Evolutionary conservation across 2,888 invertebrate genomes (phyloP).

Genomic region (Strigamia maritima): DNA sequence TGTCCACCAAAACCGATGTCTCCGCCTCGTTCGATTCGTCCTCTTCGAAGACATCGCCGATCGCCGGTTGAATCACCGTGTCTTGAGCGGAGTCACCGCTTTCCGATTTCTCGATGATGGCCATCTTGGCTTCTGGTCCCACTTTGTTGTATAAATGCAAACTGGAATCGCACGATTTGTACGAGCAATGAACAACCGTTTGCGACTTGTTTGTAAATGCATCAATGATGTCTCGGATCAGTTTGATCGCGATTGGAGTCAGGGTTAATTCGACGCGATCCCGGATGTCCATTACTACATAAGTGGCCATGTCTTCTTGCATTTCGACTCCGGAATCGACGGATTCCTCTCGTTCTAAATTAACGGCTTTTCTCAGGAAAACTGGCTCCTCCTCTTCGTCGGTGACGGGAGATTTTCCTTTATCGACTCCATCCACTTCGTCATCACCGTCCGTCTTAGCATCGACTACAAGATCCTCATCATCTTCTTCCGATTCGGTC

Average conservation of each 20-base stretch:
- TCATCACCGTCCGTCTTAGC: constrained; percentile 44
- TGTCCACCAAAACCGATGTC: constrained; percentile 43
- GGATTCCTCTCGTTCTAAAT: constrained; percentile 37
- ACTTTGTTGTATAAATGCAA: constrained; percentile 13
- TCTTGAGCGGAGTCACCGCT: constrained; percentile 31
- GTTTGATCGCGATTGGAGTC: constrained; percentile 64
- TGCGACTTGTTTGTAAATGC: constrained; percentile 41
- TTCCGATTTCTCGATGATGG: constrained; percentile 34
- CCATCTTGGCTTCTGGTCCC: constrained; percentile 27
- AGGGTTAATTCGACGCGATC: constrained; percentile 66
- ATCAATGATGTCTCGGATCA: constrained; percentile 55
- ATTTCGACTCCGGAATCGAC: constrained; percentile 36
- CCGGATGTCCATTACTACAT: constrained; percentile 66
- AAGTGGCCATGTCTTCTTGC: constrained; percentile 57
- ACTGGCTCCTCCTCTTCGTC: constrained; percentile 47
- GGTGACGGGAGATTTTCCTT: constrained; percentile 41
- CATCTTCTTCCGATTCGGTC: constrained; percentile 55
- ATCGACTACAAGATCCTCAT: constrained; percentile 48
- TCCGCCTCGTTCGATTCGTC: constrained; percentile 39
- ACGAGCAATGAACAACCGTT: background rate
- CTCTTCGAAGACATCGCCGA: constrained; percentile 10
- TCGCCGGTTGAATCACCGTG: constrained; percentile 38
- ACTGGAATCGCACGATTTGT: constrained; percentile 2
- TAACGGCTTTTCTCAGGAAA: constrained; percentile 43
- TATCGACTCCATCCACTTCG: constrained; percentile 46